Conservation (phyloP, 1,140 invertebrate species). For the Scaptodrosophila lebanonensis region DNA sequence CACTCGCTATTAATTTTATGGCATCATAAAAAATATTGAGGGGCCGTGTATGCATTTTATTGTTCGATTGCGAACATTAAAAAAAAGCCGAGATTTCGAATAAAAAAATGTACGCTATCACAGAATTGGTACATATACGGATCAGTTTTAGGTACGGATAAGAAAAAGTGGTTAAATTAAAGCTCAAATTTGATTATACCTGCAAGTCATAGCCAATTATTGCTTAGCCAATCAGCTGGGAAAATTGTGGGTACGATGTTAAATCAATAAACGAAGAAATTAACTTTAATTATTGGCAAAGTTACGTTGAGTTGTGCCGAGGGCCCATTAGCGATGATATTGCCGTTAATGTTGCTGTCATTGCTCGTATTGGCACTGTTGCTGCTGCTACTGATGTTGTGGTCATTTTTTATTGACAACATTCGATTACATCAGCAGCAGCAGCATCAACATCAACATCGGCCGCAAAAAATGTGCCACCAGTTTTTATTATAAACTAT, state of each 20-base stretch:
- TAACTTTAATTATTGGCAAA: conserved; percentile 46
- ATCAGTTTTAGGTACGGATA: no score
- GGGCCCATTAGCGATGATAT: no score
- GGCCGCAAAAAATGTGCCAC: conserved; percentile 11
- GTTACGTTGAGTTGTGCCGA: conserved; percentile 23
- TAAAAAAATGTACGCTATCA: no score
- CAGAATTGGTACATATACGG: no score
- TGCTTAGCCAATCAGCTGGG: conserved; percentile 10
- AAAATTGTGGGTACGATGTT: conserved; percentile 5
- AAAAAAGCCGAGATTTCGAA: no score
- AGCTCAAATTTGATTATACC: conserved; percentile 4
- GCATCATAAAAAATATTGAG: no score
- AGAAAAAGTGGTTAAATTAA: neutral
- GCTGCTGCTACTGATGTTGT: conserved; percentile 13
- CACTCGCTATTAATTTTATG: no score
- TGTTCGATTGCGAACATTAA: no score
- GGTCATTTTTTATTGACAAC: conserved; percentile 4
- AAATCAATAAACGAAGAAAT: conserved; percentile 45
- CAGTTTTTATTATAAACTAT: conserved; percentile 13
- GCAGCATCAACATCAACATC: neutral
- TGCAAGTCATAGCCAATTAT: conserved; percentile 22
- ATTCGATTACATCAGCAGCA: conserved; percentile 41
- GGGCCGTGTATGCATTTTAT: no score
- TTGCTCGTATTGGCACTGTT: conserved; percentile 25
- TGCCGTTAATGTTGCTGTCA: no score